phyloP scores from a whole-genome alignment of 2,888 invertebrate species.

The Eupithecia dodoneata region DNA sequence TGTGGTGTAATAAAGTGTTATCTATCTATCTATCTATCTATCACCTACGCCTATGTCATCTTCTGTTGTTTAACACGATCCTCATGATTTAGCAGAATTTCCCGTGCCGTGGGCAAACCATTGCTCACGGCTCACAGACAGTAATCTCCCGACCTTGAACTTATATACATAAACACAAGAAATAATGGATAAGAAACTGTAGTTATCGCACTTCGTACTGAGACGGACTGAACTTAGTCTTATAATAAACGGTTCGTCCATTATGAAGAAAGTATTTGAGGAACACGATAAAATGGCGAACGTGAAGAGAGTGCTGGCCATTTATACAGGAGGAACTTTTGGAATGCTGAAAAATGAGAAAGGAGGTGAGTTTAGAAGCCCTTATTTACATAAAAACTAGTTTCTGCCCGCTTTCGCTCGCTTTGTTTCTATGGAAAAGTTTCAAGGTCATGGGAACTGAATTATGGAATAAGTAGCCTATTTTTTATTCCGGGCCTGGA shows the following conservation, averaged over 20 bases:
- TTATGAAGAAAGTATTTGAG: not conserved
- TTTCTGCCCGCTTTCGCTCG: too few relatives aligned
- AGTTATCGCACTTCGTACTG: not conserved
- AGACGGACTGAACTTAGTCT: not conserved
- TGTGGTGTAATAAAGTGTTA: too few relatives aligned
- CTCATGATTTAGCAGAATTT: constrained; percentile 9
- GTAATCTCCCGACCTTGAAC: not conserved
- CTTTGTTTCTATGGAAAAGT: too few relatives aligned
- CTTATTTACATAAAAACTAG: not conserved
- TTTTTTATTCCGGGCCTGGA: too few relatives aligned
- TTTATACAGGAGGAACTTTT: constrained; percentile 98
- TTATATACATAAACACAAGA: not conserved
- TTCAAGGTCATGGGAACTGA: too few relatives aligned
- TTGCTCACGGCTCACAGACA: not conserved
- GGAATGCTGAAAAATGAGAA: constrained; percentile 94
- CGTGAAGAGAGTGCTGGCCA: constrained; percentile 64
- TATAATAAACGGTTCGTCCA: not conserved
- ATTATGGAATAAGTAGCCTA: too few relatives aligned
- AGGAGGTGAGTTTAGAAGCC: constrained; percentile 85
- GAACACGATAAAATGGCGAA: constrained; percentile 53
- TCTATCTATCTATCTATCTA: not conserved
- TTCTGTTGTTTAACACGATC: not conserved
- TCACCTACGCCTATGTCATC: not conserved
- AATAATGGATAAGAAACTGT: not conserved
- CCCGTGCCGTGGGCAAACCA: not conserved